Evolutionary conservation across 2,797 vertebrate species (phyloP).

Genomic region (Sebastolobus alascanus): DNA sequence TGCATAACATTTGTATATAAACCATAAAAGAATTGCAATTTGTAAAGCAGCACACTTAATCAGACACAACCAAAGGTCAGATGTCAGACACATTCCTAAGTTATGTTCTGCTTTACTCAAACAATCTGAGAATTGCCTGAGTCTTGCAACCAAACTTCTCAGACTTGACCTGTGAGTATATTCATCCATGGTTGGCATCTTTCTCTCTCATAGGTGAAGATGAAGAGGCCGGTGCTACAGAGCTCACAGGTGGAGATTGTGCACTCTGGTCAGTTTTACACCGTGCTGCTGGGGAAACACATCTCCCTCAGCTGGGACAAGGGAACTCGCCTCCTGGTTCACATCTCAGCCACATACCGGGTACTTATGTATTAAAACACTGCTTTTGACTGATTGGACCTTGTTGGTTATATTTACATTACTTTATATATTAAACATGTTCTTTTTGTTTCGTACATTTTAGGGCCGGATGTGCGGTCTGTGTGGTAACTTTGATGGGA

Average conservation of each 20-base stretch:
- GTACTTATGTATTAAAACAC: conserved; percentile 41
- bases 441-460: background rate
- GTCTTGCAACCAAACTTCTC: background rate
- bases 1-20: background rate
- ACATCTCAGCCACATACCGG: conserved; percentile 89
- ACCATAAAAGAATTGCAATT: background rate
- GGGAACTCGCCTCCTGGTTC: conserved; percentile 88
- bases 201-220: conserved; percentile 85
- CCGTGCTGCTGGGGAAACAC: conserved; percentile 88
- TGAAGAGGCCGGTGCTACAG: conserved; percentile 87
- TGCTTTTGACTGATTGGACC: background rate
- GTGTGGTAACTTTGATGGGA: conserved; percentile 96
- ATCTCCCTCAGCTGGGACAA: conserved; percentile 94
- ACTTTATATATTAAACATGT: background rate
- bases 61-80: background rate
- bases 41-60: background rate
- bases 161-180: conserved; percentile 3
- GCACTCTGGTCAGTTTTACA: conserved; percentile 91
- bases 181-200: background rate
- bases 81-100: background rate
- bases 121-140: background rate
- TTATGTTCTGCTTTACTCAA: background rate
- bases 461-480: conserved; percentile 94
- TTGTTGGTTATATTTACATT: background rate
- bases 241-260: conserved; percentile 89